Conservation (phyloP, 2,797 vertebrate species). For the Craterocephalus amniculus region DNA sequence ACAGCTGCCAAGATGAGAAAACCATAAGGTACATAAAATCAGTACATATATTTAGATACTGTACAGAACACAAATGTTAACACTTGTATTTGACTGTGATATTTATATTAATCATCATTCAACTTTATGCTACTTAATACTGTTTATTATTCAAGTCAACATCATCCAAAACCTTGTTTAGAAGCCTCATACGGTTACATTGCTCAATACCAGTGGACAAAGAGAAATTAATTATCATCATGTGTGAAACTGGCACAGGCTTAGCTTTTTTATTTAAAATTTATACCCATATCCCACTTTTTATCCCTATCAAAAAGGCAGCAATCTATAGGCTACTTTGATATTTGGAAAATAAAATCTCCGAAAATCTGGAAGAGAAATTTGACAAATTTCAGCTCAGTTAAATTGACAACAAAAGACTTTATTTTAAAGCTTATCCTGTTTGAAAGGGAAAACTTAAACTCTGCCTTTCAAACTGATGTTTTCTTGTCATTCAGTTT, state of each 20-base stretch:
- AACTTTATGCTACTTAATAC: too few relatives aligned
- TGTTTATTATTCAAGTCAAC: not conserved
- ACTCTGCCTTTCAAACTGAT: conserved; percentile 2
- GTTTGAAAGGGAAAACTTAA: not conserved
- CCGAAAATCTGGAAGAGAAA: not conserved
- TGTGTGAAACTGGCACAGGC: not conserved
- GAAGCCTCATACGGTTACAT: not conserved
- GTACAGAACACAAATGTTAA: too few relatives aligned
- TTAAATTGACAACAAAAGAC: not conserved
- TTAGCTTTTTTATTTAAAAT: not conserved
- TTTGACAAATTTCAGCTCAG: not conserved
- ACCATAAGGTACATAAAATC: too few relatives aligned
- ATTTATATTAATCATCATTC: too few relatives aligned
- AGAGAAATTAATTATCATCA: not conserved
- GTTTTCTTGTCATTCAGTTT: conserved; percentile 6
- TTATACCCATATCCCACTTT: not conserved
- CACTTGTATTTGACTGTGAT: too few relatives aligned
- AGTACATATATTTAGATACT: too few relatives aligned
- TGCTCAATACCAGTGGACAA: not conserved
- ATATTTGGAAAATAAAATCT: not conserved
- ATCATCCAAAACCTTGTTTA: not conserved
- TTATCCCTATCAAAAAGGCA: not conserved
- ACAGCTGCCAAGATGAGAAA: too few relatives aligned
- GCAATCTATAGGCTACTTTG: not conserved
- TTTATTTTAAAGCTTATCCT: not conserved